Evolutionary conservation across 30 jellyfish, hydroid and myxozoan species (phyloP), one percentile per base, ranked within the genome.

Genomic region (Aurelia aurita): DNA sequence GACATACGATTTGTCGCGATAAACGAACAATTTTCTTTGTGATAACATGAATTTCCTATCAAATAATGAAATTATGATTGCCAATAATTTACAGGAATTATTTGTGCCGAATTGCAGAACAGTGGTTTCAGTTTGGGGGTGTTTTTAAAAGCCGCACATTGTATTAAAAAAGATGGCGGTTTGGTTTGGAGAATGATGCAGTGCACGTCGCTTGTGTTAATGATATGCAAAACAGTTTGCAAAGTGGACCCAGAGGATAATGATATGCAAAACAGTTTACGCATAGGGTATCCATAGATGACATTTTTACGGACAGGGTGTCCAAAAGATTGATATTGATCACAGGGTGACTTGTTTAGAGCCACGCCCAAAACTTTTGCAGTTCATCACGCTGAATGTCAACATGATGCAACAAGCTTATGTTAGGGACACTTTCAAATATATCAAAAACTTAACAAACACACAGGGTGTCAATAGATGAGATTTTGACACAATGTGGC

Each of bases 181-280:
- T 55, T 55, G 67, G 3, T 5, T 8, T 5, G 4, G 19, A 68
- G 32, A 58, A 66, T 58, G 88, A 54, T 16, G 23, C 4, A 28
- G 90, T 72, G 90, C 90, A 79, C 90, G 87, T 76, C 58, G 80
- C 49, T 51, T 66, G 46, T 54, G 29, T 34, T 86, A 86, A 86
- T 86, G 78, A 86, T 64, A 86, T 86, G 95, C 95, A 86, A 74
- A 86, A 73, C 82, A 59, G 80, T 59, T 47, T 21, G 51, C 51
- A 39, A 39, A 39, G 51, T 39, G 51, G 16, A 39, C 75, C 39
- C 20, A 64, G 26, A 61, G 31, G 68, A 43, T 86, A 86, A 86
- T 86, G 81, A 86, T 86, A 86, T 86, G 95, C 95, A 86, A 73
- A 86, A 74, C 79, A 86, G 95, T 22, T 19, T 45, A 65, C 18